Base-by-base conservation (phyloP, 2,888 invertebrate genomes). In the Helicoverpa assulta region DNA sequence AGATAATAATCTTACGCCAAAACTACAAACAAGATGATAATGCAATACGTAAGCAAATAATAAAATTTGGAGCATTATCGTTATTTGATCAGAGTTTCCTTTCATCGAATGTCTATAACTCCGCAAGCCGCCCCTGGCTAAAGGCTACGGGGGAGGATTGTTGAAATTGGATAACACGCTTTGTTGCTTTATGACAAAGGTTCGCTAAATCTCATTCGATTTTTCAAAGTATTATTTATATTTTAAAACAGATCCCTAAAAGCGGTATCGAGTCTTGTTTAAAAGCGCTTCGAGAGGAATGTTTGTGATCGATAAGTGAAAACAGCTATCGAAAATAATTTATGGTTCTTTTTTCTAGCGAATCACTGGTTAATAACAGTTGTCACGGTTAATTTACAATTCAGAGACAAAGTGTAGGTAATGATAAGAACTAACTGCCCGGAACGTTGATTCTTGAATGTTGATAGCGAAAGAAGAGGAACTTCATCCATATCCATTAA, bases 101-200 rank as follows among this genome's bases (percentile, higher is more conserved):
- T 86, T 83, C 76, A 83, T 84, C 77, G 74, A 61, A 78, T 83
- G 75, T 82, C 81, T 80, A 71, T 70, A 81, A 79, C 70, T 72
- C 67, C 40, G 12, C 61, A 73, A 76, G 72, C 71, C 76, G 78
- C 80, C 83, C 83, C 78, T 55, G 79, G 76, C 83, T 81, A 82
- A 57, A 67, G 52, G 52, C 73, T 58, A 79, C 77, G 70, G 77
- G 83, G 81, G 82, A 87, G 89, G 89, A 89, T 91, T 88, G 84
- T 83, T 86, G 85, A 87, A 90, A 90, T 91, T 89, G 86, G 86
- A 90, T 90, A 89, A 89, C 83, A 85, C 81, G 88, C 85, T 90
- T 89, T 90, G 88, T 89, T 89, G 89, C 83, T 86, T 83, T 81
- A 83, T 78, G 76, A 89, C 85, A 89, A 89, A 89, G 86, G 84